phyloP scores from a whole-genome alignment of 2,113 vertebrate genomes.

The Equus przewalskii region DNA sequence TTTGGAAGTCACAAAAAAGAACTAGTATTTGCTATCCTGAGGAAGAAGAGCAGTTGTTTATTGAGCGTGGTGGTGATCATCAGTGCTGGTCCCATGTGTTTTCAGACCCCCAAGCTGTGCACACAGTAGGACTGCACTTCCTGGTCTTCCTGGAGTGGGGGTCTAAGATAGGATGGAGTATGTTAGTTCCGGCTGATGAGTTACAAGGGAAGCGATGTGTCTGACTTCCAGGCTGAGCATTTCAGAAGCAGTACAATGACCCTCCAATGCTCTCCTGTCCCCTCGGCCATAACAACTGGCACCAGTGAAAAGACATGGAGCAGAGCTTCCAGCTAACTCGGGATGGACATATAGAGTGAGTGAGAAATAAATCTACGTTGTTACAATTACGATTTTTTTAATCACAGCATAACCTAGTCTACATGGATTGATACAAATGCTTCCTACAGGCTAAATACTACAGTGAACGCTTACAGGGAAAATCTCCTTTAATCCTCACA shows the following conservation, averaged over 20 bases:
- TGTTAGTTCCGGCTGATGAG: neutral
- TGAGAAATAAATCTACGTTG: constrained; percentile 4
- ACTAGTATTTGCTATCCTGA: neutral
- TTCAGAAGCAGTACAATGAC: neutral
- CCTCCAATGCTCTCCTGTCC: neutral
- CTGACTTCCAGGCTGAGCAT: neutral
- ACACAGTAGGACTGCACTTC: neutral
- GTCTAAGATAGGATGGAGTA: neutral
- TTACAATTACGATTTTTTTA: neutral
- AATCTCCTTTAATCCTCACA: neutral
- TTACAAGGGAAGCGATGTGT: neutral
- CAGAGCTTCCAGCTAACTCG: neutral
- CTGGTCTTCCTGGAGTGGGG: neutral
- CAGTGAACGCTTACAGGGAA: neutral
- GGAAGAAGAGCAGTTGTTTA: neutral
- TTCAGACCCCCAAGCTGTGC: neutral
- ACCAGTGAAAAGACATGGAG: neutral
- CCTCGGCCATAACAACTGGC: neutral
- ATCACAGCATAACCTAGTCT: neutral
- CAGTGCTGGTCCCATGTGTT: neutral
- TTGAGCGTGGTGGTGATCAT: neutral
- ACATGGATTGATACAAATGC: neutral
- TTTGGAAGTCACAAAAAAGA: neutral
- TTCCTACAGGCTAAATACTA: neutral
- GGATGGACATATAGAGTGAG: neutral